These are phyloP conservation scores for Cantharis flavilabris DNA, from an alignment of 2,888 invertebrate genomes.

Conservation along the genomic window DNA sequence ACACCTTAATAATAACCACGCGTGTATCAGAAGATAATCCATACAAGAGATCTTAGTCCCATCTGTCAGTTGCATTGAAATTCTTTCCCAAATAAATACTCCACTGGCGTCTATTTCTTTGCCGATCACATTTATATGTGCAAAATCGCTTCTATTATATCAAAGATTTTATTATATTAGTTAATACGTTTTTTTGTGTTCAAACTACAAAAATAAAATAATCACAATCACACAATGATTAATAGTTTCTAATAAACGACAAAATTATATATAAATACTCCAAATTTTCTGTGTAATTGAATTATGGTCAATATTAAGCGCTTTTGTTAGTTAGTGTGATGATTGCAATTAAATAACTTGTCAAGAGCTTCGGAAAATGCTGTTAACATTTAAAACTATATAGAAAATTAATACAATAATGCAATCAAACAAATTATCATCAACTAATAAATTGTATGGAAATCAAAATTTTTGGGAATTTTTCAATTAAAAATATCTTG, in stretches of 20 bases:
- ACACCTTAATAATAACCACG: conserved; percentile 2
- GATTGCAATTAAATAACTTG: background rate
- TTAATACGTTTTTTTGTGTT: background rate
- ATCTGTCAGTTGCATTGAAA: conserved; percentile 1
- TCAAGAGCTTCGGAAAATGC: background rate
- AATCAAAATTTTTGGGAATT: background rate
- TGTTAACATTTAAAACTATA: background rate
- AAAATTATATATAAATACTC: background rate
- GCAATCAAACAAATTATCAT: background rate
- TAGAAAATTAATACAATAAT: background rate
- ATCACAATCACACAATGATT: background rate
- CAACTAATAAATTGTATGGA: background rate
- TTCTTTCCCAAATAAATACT: background rate
- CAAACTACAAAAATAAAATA: background rate
- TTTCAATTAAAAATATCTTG: too few species aligned
- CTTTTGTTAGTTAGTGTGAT: background rate
- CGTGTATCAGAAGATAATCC: conserved; percentile 1
- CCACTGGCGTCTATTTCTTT: background rate
- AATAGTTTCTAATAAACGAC: background rate
- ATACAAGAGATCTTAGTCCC: background rate
- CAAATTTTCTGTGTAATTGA: background rate
- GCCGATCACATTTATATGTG: background rate
- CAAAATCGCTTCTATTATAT: background rate
- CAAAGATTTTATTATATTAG: background rate
- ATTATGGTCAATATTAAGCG: background rate